Percentiles rank a stretch among this genome's conserved stretches.
These are phyloP conservation scores for Psix sp. DNA, from an alignment of 1,140 invertebrate genomes.

Conservation along the genomic window DNA sequence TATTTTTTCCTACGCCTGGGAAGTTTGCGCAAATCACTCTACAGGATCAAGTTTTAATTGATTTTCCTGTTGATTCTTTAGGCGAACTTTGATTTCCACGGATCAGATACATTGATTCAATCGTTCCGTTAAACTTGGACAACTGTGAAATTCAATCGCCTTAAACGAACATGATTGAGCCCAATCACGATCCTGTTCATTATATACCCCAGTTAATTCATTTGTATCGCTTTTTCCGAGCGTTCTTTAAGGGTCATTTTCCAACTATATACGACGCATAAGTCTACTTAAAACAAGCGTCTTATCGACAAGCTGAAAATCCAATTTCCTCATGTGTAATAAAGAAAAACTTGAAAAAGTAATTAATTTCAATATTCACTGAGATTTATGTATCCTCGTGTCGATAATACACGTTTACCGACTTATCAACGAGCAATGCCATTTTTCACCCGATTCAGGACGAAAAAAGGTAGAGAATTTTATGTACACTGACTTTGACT, in stretches of 20 bases:
- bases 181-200: conserved; percentile 15
- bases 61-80: conserved; percentile 46
- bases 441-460: no score
- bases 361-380: no score
- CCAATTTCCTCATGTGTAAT: no score
- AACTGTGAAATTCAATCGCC: conserved; percentile 16
- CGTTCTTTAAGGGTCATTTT: no score
- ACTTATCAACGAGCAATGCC: no score
- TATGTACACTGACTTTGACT: conserved; percentile 17
- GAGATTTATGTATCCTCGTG: no score
- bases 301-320: conserved; percentile 15
- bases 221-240: no score
- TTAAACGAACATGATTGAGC: conserved; percentile 25
- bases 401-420: no score
- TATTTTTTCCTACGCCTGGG: conserved; percentile 21
- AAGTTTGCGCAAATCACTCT: conserved; percentile 42
- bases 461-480: no score
- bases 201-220: conserved; percentile 5
- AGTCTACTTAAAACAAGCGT: conserved; percentile 19
- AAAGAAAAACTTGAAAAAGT: no score
- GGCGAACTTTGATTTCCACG: conserved; percentile 27
- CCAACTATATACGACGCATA: no score
- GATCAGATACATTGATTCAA: conserved; percentile 20
- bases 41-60: conserved; percentile 38
- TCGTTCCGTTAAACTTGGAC: conserved; percentile 13